Evolutionary conservation across 2,113 vertebrate species (phyloP), one percentile per base, ranked within the genome.

Genomic region (Gavia stellata): DNA sequence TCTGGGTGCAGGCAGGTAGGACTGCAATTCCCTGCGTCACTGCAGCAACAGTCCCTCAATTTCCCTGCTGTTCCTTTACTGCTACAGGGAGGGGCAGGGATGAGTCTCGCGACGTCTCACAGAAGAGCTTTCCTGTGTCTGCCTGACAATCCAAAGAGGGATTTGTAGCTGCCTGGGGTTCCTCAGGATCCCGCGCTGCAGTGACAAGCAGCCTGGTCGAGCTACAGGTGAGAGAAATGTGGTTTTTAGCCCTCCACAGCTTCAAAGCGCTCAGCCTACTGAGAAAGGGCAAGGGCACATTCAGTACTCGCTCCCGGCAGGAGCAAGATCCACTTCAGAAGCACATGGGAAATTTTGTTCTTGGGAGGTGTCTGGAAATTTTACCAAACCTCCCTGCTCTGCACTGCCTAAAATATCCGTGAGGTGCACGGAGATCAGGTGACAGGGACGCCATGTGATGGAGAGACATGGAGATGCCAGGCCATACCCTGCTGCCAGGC

Each of bases 81-180:
- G 18, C 8, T 33, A 33, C 34, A 52, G 36, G 18, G 66, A 82
- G 49, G 49, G 47, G 71, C 20, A n/a, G 55, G 59, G 40, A 34
- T 16, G 44, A 26, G 16, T 40, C 55, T 47, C 1, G 2, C 1
- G 1, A 6, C 0, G 2, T 15, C 70, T 67, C 29, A 17, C 62
- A 73, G 53, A 31, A 85, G 40, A 86, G 53, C 49, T 80, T 56
- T 92, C 62, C 56, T 59, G 42, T 5, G 8, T 50, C 92, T 91
- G 31, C 42, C 78, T 85, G 88, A 56, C 0, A 1, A 87, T 85
- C 85, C 65, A 44, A 90, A 86, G 81, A 58, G n/a, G 65, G 53
- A 86, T 81, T 88, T 92, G 42, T 20, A 74, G 72, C 55, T 90
- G 44, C 47, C 66, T 88, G 67, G 45, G 17, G 18, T 71, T 92